Evolutionary conservation across 1,140 invertebrate genomes (phyloP).

Genomic region (Drosophila nannoptera): DNA sequence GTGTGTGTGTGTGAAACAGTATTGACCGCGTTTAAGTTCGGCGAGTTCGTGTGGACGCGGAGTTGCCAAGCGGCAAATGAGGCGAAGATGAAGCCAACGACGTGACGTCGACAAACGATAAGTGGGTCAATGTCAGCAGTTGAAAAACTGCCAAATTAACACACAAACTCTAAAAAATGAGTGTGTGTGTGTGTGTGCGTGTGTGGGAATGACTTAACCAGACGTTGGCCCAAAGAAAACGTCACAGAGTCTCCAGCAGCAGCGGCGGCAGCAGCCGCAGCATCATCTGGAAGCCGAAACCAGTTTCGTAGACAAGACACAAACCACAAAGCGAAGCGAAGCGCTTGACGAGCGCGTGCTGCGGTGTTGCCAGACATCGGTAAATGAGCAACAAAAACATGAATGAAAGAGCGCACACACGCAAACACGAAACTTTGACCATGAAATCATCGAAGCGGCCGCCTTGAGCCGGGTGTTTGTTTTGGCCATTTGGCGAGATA

Average conservation of each 20-base stretch:
- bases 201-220: constrained; percentile 10
- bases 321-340: constrained; percentile 33
- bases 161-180: constrained; percentile 23
- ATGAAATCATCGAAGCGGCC: constrained; percentile 49
- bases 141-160: constrained; percentile 75
- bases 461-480: constrained; percentile 66
- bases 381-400: constrained; percentile 22
- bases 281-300: constrained; percentile 51
- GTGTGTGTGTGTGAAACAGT: constrained; percentile 54
- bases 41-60: constrained; percentile 26
- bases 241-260: constrained; percentile 27
- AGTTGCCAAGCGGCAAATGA: constrained; percentile 63
- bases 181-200: constrained; percentile 10
- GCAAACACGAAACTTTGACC: constrained; percentile 39
- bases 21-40: constrained; percentile 71
- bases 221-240: constrained; percentile 24
- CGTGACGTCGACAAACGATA: constrained; percentile 54
- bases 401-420: constrained; percentile 32
- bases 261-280: constrained; percentile 11
- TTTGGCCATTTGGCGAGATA: constrained; percentile 70
- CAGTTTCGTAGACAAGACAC: constrained; percentile 65
- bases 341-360: neutral
- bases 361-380: constrained; percentile 12
- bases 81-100: constrained; percentile 53
- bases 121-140: constrained; percentile 74